These are phyloP conservation scores for Vesta saturnalis DNA, from an alignment of 2,888 invertebrate species.

Conservation along the genomic window DNA sequence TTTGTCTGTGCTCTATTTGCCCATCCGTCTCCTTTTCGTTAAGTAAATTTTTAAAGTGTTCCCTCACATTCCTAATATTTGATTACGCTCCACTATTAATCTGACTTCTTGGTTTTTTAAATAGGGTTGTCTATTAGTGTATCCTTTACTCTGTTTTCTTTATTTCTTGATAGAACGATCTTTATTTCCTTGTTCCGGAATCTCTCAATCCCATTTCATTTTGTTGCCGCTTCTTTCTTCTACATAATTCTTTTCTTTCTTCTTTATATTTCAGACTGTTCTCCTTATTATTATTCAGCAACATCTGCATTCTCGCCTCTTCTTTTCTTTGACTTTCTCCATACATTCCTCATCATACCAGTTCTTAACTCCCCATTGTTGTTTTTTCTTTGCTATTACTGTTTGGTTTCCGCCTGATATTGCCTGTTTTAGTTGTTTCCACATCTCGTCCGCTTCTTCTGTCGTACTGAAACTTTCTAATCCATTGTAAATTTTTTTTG, in stretches of 20 bases:
- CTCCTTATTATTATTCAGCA: neutral
- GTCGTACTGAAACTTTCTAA: neutral
- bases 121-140: neutral
- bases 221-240: neutral
- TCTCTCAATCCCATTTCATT: neutral
- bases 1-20: too few relatives aligned
- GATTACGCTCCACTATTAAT: neutral
- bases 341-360: neutral
- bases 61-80: neutral
- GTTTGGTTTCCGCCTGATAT: too few relatives aligned
- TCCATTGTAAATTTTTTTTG: neutral
- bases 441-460: neutral
- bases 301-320: neutral
- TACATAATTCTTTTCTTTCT: neutral
- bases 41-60: neutral
- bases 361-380: neutral
- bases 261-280: neutral
- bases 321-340: neutral
- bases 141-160: neutral
- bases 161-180: neutral
- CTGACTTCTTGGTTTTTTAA: neutral
- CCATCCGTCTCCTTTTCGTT: neutral
- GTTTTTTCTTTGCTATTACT: neutral
- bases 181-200: conserved; percentile 1
- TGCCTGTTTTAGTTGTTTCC: neutral